phyloP scores from a whole-genome alignment of 2,888 invertebrate genomes.

The Chrysolina haemoptera region DNA sequence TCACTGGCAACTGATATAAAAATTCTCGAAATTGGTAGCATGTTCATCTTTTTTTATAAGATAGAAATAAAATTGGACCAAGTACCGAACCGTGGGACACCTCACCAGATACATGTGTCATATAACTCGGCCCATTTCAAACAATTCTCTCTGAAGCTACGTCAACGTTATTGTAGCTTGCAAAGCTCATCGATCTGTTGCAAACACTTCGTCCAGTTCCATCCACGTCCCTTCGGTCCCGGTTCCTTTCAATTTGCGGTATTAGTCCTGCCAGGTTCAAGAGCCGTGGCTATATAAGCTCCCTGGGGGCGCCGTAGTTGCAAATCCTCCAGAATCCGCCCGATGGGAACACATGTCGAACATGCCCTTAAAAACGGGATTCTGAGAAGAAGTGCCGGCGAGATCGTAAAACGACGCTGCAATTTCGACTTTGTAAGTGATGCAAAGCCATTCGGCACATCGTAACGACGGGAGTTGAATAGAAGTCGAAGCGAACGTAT shows the following conservation, averaged over 20 bases:
- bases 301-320: neutral
- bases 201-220: neutral
- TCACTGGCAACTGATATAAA: no score
- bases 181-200: neutral
- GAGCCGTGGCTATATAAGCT: neutral
- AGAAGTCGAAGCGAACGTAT: neutral
- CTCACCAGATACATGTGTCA: no score
- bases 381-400: neutral
- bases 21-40: no score
- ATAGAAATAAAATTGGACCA: no score
- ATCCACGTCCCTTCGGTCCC: neutral
- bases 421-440: neutral
- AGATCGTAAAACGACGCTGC: neutral
- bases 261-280: conserved; percentile 9
- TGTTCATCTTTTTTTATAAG: no score
- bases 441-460: conserved; percentile 1
- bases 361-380: neutral
- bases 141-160: no score
- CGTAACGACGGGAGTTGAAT: neutral
- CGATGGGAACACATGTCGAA: conserved; percentile 14
- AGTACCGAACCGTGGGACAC: no score
- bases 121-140: no score
- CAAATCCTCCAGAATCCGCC: neutral
- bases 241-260: neutral
- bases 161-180: no score